Conservation (phyloP, 2,113 vertebrate genomes). For the Brachypodius melanocephalos region DNA sequence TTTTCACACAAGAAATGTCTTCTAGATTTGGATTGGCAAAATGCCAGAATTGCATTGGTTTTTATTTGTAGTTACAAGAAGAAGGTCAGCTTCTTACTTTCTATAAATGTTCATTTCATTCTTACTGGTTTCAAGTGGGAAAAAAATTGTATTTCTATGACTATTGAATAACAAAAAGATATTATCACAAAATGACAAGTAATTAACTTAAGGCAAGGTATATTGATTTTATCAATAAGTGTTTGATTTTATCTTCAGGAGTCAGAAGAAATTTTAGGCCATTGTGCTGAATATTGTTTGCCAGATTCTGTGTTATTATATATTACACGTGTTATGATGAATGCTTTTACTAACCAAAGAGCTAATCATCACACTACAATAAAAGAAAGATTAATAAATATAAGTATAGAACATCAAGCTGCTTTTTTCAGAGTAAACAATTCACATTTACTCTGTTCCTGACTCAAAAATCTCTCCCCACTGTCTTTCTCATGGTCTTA, state of each 20-base stretch:
- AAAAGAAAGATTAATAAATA: not conserved
- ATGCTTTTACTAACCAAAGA: not conserved
- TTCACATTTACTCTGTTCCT: not conserved
- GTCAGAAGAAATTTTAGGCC: not conserved
- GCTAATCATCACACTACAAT: not conserved
- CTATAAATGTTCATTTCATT: not conserved
- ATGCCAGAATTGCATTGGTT: not conserved
- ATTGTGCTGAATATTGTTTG: not conserved
- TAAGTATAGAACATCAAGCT: not conserved
- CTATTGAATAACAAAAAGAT: not conserved
- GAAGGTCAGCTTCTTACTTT: not conserved
- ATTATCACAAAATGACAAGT: not conserved
- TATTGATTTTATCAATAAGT: not conserved
- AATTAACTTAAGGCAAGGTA: not conserved
- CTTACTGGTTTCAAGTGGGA: not conserved
- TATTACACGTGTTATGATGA: not conserved
- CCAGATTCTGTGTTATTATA: not conserved
- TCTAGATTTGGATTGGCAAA: not conserved
- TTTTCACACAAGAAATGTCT: not conserved
- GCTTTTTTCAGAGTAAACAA: not conserved
- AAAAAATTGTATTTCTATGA: not conserved
- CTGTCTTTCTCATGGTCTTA: not conserved
- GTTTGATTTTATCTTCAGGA: not conserved
- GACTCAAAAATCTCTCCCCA: not conserved
- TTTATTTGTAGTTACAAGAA: not conserved